A percentile compares a stretch with the other conserved stretches of the same genome.
Conservation (phyloP, 2,113 vertebrate genomes). For the Panthera leo region DNA sequence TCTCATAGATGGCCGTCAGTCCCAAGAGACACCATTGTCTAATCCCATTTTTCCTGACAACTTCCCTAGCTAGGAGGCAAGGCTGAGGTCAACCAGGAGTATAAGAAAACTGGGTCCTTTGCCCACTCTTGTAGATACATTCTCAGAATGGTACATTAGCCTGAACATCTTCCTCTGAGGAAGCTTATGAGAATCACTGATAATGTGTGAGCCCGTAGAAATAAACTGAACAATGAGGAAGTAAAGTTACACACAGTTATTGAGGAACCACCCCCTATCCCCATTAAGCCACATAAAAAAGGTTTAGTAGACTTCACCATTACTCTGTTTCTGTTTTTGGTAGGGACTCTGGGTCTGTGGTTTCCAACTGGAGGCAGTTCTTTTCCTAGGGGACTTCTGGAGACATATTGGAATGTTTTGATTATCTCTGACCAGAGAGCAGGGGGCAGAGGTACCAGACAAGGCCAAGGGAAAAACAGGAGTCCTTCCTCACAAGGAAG, state of each 20-base stretch:
- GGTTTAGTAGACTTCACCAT: neutral
- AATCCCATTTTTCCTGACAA: neutral
- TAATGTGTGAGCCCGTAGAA: neutral
- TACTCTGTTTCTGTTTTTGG: slow-evolving; percentile 1
- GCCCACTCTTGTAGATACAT: neutral
- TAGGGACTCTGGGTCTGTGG: neutral
- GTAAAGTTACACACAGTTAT: neutral
- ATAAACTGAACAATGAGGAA: neutral
- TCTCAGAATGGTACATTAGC: neutral
- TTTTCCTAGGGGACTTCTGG: neutral
- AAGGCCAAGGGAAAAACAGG: neutral
- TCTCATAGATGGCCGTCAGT: neutral
- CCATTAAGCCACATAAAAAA: neutral
- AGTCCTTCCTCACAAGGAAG: neutral
- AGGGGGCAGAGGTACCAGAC: neutral
- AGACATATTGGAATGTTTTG: neutral
- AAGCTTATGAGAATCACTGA: neutral
- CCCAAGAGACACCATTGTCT: neutral
- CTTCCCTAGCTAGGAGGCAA: neutral
- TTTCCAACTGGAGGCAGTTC: neutral
- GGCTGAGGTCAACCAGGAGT: neutral
- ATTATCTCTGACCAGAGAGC: neutral
- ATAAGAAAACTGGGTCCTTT: neutral
- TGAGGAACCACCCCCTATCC: neutral
- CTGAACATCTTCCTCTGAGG: neutral